These are phyloP conservation scores for Hirtodrosophila duncani DNA, from an alignment of 2,888 invertebrate genomes.

Conservation along the genomic window DNA sequence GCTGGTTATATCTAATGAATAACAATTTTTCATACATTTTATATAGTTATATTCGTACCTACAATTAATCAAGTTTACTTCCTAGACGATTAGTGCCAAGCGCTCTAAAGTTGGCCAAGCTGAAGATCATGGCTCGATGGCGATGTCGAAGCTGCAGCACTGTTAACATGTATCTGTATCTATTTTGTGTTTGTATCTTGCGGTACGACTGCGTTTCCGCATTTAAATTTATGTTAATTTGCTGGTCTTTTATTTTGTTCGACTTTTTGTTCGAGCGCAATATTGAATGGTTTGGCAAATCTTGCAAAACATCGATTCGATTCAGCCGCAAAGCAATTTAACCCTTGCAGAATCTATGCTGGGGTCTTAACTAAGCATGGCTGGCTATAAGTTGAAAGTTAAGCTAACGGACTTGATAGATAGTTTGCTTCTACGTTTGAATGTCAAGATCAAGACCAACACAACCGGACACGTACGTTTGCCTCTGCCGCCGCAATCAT, in stretches of 20 bases:
- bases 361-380: no score
- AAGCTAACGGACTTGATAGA: no score
- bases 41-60: no score
- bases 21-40: constrained; percentile 16
- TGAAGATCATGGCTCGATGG: no score
- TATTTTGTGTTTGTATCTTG: constrained; percentile 22
- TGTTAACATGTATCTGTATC: no score
- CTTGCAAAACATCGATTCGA: constrained; percentile 25
- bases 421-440: constrained; percentile 26
- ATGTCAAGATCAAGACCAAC: constrained; percentile 64
- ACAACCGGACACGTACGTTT: neutral
- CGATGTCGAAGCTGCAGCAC: no score
- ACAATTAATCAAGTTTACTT: constrained; percentile 25
- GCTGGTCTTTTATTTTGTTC: constrained; percentile 4
- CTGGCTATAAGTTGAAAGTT: no score
- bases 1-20: constrained; percentile 23
- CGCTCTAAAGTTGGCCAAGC: no score
- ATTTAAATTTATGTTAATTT: constrained; percentile 46
- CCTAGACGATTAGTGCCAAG: constrained; percentile 25
- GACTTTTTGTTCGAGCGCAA: constrained; percentile 3
- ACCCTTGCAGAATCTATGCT: no score
- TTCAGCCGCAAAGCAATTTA: constrained; percentile 11
- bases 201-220: constrained; percentile 45
- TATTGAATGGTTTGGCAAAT: no score
- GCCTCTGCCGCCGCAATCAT: no score